These are phyloP conservation scores for Perdita meconis DNA, from an alignment of 2,888 invertebrate species.

Conservation along the genomic window DNA sequence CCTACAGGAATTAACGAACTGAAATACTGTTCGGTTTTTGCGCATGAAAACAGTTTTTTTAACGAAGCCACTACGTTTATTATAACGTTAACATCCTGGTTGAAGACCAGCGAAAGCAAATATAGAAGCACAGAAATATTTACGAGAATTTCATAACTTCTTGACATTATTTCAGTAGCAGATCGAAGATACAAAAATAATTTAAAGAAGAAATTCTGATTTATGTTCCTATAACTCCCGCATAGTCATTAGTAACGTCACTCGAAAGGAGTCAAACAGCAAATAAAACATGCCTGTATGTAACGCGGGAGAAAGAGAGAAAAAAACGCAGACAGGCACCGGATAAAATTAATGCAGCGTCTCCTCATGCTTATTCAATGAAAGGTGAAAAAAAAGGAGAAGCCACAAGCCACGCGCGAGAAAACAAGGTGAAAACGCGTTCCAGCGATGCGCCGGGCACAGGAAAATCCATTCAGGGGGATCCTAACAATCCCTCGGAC, in stretches of 20 bases:
- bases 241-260: not conserved
- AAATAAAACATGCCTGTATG: not conserved
- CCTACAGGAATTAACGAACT: too few species aligned
- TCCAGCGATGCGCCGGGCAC: not conserved
- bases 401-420: constrained; percentile 27
- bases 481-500: constrained; percentile 14
- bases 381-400: constrained; percentile 14
- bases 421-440: constrained; percentile 6
- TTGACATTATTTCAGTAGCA: too few species aligned
- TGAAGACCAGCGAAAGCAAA: too few species aligned
- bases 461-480: constrained; percentile 9
- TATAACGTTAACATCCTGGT: too few species aligned
- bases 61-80: too few species aligned
- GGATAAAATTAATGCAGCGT: constrained; percentile 2
- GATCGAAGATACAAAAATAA: too few species aligned
- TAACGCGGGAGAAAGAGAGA: too few species aligned
- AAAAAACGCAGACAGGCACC: not conserved
- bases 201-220: too few species aligned
- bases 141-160: too few species aligned
- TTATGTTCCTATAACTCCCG: not conserved
- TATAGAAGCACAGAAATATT: too few species aligned
- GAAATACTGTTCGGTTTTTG: too few species aligned
- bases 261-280: not conserved
- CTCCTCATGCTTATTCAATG: constrained; percentile 39
- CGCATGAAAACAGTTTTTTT: too few species aligned